Evolutionary conservation across 2,888 invertebrate species (phyloP).

Genomic region (Dimorphilus gyrociliatus): DNA sequence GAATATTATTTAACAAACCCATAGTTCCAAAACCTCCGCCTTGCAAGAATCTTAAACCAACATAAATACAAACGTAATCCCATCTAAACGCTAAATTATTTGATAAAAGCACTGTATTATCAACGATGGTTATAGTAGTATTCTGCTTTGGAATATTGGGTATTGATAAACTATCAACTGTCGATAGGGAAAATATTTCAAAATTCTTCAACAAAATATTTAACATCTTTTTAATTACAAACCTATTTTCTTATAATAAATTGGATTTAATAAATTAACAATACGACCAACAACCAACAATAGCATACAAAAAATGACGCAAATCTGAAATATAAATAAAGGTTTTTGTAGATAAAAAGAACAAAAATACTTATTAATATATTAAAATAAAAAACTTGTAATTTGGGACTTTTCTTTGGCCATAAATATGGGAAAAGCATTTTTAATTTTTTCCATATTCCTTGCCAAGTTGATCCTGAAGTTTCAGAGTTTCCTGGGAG

Average conservation of each 20-base stretch:
- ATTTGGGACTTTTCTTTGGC: conserved; percentile 60
- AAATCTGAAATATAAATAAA: too few relatives aligned
- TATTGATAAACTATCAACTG: too few relatives aligned
- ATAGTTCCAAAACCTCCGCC: conserved; percentile 55
- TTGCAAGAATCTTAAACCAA: conserved; percentile 74
- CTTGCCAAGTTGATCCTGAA: conserved; percentile 30
- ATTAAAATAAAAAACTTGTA: too few relatives aligned
- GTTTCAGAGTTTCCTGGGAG: conserved; percentile 1
- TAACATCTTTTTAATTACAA: conserved; percentile 37
- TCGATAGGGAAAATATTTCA: too few relatives aligned
- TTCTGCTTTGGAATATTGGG: too few relatives aligned
- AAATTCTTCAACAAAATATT: too few relatives aligned
- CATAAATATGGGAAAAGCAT: conserved; percentile 76
- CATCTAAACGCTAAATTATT: conserved; percentile 50
- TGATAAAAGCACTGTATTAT: background rate
- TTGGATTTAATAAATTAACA: conserved; percentile 76
- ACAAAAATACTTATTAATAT: too few relatives aligned
- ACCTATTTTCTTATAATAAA: conserved; percentile 83
- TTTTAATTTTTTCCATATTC: conserved; percentile 56
- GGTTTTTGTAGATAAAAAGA: too few relatives aligned
- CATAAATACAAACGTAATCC: conserved; percentile 74
- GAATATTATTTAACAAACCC: conserved; percentile 73
- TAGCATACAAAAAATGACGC: conserved; percentile 63
- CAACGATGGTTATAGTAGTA: too few relatives aligned
- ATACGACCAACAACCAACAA: conserved; percentile 61